phyloP scores from a whole-genome alignment of 2,113 vertebrate species.

The Passer montanus region DNA sequence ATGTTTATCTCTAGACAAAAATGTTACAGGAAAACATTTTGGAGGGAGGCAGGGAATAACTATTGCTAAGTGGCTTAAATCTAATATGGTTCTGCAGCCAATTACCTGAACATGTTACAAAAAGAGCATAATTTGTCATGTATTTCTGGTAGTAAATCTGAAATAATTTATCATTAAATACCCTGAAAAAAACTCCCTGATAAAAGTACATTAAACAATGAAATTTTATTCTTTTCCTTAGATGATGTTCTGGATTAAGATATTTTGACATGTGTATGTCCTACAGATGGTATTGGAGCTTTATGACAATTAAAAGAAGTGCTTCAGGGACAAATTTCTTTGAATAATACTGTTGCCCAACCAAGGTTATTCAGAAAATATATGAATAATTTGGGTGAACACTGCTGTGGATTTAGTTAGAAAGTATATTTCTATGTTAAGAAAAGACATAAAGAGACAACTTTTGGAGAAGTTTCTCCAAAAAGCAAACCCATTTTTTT shows the following conservation, averaged over 20 bases:
- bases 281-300: background rate
- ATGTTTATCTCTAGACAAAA: background rate
- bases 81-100: fast-evolving
- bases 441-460: background rate
- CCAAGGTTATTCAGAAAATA: background rate
- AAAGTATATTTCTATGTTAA: background rate
- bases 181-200: background rate
- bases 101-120: background rate
- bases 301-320: background rate
- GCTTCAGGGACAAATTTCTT: background rate
- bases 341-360: background rate
- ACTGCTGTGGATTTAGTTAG: background rate
- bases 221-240: background rate
- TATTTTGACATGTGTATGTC: background rate
- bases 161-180: background rate
- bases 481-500: background rate
- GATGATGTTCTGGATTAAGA: background rate
- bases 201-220: background rate
- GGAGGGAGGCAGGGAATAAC: background rate
- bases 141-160: background rate
- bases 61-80: background rate
- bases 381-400: background rate
- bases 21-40: background rate
- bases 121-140: background rate
- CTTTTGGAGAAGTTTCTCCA: background rate